A percentile compares a stretch with the other conserved stretches of the same genome.
phyloP scores from a whole-genome alignment of 2,797 vertebrate species.

The Sebastes kiyomatsui region DNA sequence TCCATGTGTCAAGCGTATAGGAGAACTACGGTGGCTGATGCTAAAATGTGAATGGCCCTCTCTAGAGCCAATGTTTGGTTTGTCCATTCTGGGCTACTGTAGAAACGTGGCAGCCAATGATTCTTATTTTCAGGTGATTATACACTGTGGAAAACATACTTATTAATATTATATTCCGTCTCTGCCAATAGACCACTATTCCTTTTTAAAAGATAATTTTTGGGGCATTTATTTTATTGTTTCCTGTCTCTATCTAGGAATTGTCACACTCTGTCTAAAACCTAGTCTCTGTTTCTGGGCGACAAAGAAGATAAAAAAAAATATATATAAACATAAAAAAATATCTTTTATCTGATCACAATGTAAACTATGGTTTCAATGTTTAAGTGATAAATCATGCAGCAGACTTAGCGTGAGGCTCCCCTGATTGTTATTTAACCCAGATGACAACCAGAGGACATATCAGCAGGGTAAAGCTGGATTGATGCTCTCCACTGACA shows the following conservation, averaged over 20 bases:
- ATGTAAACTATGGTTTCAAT: not conserved
- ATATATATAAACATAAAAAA: not conserved
- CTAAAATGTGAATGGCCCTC: too few relatives aligned
- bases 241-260: not conserved
- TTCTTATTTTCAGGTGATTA: too few relatives aligned
- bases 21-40: too few relatives aligned
- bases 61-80: too few relatives aligned
- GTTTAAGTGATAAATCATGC: not conserved
- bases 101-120: accelerated
- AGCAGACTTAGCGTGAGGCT: not conserved
- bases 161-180: too few relatives aligned
- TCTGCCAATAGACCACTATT: too few relatives aligned
- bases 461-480: slow-evolving; percentile 17
- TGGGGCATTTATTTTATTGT: not conserved
- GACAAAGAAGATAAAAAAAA: not conserved
- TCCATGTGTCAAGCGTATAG: too few relatives aligned
- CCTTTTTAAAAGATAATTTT: not conserved
- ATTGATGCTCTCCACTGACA: slow-evolving; percentile 50
- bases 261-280: not conserved
- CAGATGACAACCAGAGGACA: not conserved
- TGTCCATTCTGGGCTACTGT: too few relatives aligned
- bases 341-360: not conserved
- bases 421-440: not conserved
- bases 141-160: too few relatives aligned
- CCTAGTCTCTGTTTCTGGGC: not conserved